Percentiles rank a stretch among this genome's conserved stretches.
Conservation (phyloP, 2,113 vertebrate species). For the Melanerpes aurifrons region DNA sequence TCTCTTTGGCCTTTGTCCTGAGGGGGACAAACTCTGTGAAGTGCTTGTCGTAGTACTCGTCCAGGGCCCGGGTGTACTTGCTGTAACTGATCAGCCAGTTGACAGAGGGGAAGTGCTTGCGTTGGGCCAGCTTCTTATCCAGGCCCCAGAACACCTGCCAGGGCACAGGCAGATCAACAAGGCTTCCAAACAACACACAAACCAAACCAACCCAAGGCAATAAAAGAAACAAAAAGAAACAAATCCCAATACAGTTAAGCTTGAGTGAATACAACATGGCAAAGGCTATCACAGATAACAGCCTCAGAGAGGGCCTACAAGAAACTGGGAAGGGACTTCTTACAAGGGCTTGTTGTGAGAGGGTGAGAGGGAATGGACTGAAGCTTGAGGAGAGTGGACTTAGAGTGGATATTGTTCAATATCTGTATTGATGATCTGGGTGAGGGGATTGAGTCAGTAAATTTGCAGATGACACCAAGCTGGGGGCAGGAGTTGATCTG, state of each 20-base stretch:
- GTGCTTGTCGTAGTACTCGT: slow-evolving; percentile 97
- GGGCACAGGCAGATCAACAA: slow-evolving; percentile 1
- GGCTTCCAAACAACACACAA: not conserved
- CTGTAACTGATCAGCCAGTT: slow-evolving; percentile 99
- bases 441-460: too few relatives aligned
- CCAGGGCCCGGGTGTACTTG: slow-evolving; percentile 93
- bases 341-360: too few relatives aligned
- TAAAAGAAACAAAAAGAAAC: not conserved
- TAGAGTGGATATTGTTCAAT: too few relatives aligned
- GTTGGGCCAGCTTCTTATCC: slow-evolving; percentile 97
- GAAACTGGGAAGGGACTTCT: too few relatives aligned
- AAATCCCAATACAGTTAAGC: not conserved
- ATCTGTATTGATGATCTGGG: too few relatives aligned
- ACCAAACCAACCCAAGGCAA: not conserved
- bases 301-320: not conserved
- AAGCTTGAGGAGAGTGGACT: too few relatives aligned
- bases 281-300: not conserved
- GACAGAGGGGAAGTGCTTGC: slow-evolving; percentile 97
- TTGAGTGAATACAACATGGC: not conserved
- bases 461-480: too few relatives aligned
- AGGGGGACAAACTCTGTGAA: slow-evolving; percentile 95
- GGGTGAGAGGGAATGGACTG: too few relatives aligned
- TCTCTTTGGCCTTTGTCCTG: slow-evolving; percentile 96
- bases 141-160: slow-evolving; percentile 96
- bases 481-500: too few relatives aligned